Base-by-base conservation (phyloP, 2,888 invertebrate genomes). In the Monochamus alternatus region DNA sequence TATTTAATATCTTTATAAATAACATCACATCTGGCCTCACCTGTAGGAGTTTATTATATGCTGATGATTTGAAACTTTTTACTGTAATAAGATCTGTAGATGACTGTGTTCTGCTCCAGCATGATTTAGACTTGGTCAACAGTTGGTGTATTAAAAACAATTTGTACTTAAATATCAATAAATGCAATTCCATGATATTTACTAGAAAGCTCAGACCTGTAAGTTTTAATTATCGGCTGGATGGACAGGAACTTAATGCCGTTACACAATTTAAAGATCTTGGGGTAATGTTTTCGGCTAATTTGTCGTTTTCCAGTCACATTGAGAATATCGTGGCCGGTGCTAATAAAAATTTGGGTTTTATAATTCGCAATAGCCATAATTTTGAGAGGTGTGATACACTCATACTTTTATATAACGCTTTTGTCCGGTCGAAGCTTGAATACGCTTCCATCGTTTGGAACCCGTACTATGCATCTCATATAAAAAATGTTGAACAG, bases 361-460 rank as follows among this genome's bases (percentile, higher is more conserved):
- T 63, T 30, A n/a, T 60, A 31, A 22, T 69, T 14, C 55, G 59
- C 9, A 58, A 32, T 38, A 38, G 38, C 7, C 38, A 38, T 38
- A 38, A 38, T 38, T 38, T 38, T 38, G 38, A 38, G 38, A 38
- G 38, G 2, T 38, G 38, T 38, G 7, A 38, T 38, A 38, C 38
- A 5, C 38, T 38, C 38, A 38, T 38, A 5, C 38, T 38, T 38
- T 38, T 38, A 38, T 38, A 38, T 52, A 31, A 14, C 10, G 14
- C 55, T n/a, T 51, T 68, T 5, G 55, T 68, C n/a, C 5, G 68
- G 32, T 51, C 58, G 9, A 68, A 68, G 52, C 31, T 55, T 9
- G 68, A 68, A 32, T 70, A 62, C 44, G n/a, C 52, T 70, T 58
- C 59, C n/a, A n/a, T 60, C 31, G 63, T 44, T 63, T 64, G 72